phyloP scores from a whole-genome alignment of 2,888 invertebrate species.

The Tachina fera region DNA sequence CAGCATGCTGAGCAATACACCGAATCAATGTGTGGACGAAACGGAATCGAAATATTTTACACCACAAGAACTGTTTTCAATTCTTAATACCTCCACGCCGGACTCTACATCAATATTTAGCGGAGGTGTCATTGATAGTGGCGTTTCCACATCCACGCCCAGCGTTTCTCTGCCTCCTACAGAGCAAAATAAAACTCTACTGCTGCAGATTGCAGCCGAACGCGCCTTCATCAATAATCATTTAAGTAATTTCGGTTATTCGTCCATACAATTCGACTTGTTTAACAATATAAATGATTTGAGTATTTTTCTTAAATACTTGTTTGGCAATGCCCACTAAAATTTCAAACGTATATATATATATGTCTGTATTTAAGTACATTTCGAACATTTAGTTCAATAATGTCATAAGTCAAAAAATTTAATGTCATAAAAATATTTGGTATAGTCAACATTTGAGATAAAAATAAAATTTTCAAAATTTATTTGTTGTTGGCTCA shows the following conservation, averaged over 20 bases:
- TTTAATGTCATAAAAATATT: too few species aligned
- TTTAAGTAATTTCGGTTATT: constrained; percentile 62
- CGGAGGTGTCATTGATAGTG: constrained; percentile 50
- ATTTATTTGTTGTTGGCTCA: too few species aligned
- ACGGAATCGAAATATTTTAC: constrained; percentile 49
- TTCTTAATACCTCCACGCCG: constrained; percentile 22
- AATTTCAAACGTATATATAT: background rate
- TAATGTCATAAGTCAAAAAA: too few species aligned
- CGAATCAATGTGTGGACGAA: background rate
- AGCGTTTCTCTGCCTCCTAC: background rate
- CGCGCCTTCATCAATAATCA: constrained; percentile 69
- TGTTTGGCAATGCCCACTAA: constrained; percentile 45
- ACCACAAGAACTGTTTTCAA: constrained; percentile 26
- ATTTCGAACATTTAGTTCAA: too few species aligned
- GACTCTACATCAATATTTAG: constrained; percentile 3
- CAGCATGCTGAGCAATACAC: background rate
- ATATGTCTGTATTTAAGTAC: too few species aligned
- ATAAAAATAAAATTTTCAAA: too few species aligned
- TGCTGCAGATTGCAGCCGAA: constrained; percentile 65
- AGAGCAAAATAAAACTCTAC: constrained; percentile 14
- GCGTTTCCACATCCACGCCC: constrained; percentile 46
- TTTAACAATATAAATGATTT: constrained; percentile 66
- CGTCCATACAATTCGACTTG: constrained; percentile 65
- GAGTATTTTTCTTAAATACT: constrained; percentile 63
- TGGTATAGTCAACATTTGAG: too few species aligned